phyloP scores from a whole-genome alignment of 2,113 vertebrate species.

The Calidris pugnax region DNA sequence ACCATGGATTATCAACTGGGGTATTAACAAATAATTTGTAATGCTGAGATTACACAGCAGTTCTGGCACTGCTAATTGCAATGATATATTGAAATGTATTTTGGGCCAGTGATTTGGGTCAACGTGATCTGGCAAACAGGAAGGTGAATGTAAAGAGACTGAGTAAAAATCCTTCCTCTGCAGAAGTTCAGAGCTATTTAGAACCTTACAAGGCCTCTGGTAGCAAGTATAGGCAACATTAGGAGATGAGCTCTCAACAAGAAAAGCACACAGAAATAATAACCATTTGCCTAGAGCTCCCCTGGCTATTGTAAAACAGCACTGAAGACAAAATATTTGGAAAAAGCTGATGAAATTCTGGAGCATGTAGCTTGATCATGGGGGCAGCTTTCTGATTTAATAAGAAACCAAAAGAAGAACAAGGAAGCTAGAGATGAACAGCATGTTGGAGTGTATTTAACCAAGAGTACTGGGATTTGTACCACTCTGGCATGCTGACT shows the following conservation, averaged over 20 bases:
- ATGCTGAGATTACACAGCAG: not conserved
- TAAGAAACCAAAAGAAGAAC: not conserved
- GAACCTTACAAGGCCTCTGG: not conserved
- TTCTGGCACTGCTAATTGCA: conserved; percentile 14
- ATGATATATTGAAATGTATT: not conserved
- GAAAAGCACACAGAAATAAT: not conserved
- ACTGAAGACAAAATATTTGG: not conserved
- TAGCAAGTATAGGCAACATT: not conserved
- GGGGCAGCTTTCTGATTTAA: not conserved
- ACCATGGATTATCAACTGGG: not conserved
- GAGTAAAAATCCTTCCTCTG: not conserved
- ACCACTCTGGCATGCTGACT: not conserved
- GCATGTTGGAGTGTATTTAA: not conserved
- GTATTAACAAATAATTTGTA: conserved; percentile 25
- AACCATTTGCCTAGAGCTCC: not conserved
- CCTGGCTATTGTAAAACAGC: not conserved
- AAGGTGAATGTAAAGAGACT: not conserved
- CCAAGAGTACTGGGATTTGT: not conserved
- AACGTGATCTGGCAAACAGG: not conserved
- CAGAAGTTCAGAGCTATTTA: not conserved
- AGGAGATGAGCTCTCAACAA: not conserved
- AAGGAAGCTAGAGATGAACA: not conserved
- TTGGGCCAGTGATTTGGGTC: not conserved
- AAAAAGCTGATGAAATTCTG: not conserved
- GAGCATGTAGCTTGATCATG: not conserved